Conservation (phyloP, 2,797 vertebrate species). For the Argya squamiceps region DNA sequence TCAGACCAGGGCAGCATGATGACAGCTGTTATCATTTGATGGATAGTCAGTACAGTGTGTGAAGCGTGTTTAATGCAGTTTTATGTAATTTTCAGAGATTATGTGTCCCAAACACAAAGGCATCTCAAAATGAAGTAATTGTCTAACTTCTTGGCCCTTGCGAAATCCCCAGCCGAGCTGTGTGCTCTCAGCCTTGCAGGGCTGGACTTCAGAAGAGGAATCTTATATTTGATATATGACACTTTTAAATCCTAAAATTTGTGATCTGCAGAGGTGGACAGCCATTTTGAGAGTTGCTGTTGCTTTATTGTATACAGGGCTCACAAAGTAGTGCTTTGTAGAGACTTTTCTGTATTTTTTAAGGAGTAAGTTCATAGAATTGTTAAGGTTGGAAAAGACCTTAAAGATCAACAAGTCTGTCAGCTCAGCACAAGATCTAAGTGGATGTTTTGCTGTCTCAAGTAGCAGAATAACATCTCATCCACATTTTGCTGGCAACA, state of each 20-base stretch:
- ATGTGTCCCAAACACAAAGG: constrained; percentile 14
- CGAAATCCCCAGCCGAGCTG: not conserved
- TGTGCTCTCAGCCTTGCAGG: not conserved
- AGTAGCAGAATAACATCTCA: not conserved
- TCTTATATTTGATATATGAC: not conserved
- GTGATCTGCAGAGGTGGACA: not conserved
- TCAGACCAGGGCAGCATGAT: constrained; percentile 9
- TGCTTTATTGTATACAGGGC: not conserved
- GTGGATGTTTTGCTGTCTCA: not conserved
- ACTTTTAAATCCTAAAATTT: not conserved
- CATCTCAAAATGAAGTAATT: not conserved
- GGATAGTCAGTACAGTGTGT: constrained; percentile 13
- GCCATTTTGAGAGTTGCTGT: not conserved
- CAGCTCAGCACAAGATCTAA: not conserved
- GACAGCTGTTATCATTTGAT: constrained; percentile 38
- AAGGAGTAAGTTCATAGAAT: not conserved
- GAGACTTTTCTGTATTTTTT: not conserved
- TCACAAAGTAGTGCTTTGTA: not conserved
- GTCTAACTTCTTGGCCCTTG: not conserved
- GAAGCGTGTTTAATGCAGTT: constrained; percentile 22
- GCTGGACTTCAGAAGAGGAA: not conserved
- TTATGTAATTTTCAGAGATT: constrained; percentile 3
- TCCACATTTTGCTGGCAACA: rapidly evolving
- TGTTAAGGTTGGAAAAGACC: not conserved
- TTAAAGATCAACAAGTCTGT: not conserved